Percentiles rank a stretch among this genome's conserved stretches.
These are phyloP conservation scores for Prietella phreatophila DNA, from an alignment of 2,113 vertebrate genomes.

Conservation along the genomic window DNA sequence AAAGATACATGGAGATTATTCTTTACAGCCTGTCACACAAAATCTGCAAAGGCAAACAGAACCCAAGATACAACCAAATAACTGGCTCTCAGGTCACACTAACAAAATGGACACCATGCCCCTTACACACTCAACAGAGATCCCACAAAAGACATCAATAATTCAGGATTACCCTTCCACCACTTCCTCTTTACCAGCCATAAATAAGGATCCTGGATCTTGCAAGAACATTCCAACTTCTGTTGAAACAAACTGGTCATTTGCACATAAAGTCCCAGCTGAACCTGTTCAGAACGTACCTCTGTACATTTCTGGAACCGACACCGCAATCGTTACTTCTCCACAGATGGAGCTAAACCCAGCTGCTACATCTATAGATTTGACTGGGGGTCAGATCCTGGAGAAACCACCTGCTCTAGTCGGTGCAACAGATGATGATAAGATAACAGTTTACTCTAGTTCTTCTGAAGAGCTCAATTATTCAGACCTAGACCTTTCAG, in stretches of 20 bases:
- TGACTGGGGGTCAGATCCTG: neutral
- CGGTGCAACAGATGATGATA: neutral
- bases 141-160: neutral
- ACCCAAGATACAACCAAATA: neutral
- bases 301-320: constrained; percentile 14
- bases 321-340: neutral
- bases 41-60: neutral
- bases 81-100: neutral
- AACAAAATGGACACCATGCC: neutral
- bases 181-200: constrained; percentile 1
- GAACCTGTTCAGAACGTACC: constrained; percentile 38
- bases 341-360: neutral
- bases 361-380: neutral
- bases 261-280: constrained; percentile 1
- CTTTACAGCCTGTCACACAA: neutral
- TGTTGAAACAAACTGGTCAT: constrained; percentile 17
- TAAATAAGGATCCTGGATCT: neutral
- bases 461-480: constrained; percentile 64
- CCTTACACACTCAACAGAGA: neutral
- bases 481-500: constrained; percentile 70
- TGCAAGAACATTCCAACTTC: neutral
- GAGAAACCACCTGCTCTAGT: neutral
- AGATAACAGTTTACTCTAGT: constrained; percentile 54
- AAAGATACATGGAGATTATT: neutral
- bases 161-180: constrained; percentile 19